A percentile compares a stretch with the other conserved stretches of the same genome.
phyloP scores from a whole-genome alignment of 2,797 vertebrate species.

The Stomatorhinus walkeri region DNA sequence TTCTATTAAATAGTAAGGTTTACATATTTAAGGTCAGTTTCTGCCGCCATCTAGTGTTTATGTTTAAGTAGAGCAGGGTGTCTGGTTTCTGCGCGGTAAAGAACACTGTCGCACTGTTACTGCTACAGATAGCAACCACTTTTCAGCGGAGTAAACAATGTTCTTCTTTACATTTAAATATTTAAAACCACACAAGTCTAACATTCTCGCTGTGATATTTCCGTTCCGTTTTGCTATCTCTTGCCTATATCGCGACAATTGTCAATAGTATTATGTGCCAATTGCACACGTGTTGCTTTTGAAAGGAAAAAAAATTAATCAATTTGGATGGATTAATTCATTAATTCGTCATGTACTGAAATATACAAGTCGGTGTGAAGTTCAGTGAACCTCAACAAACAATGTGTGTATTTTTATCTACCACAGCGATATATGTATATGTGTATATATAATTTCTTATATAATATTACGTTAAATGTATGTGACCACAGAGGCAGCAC shows the following conservation, averaged over 20 bases:
- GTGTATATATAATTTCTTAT: neutral
- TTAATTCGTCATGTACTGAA: slow-evolving; percentile 40
- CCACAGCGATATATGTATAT: neutral
- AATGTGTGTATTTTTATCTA: neutral
- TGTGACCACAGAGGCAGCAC: neutral
- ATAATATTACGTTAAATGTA: neutral
- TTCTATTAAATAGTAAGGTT: neutral
- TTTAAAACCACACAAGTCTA: neutral
- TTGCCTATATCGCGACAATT: neutral
- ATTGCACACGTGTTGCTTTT: slow-evolving; percentile 30
- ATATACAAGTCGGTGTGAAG: neutral
- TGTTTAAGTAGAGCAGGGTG: neutral
- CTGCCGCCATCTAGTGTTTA: neutral
- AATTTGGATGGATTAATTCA: neutral
- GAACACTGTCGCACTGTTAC: neutral
- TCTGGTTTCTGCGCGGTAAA: neutral
- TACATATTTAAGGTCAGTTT: neutral
- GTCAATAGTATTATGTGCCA: neutral
- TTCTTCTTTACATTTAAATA: slow-evolving; percentile 16
- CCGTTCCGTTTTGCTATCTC: neutral
- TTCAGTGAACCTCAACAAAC: slow-evolving; percentile 39
- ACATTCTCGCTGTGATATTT: neutral
- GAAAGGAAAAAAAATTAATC: neutral
- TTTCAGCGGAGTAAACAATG: neutral
- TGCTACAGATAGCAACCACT: neutral